A percentile compares a stretch with the other conserved stretches of the same genome.
These are phyloP conservation scores for Ceyx margarethae DNA, from an alignment of 2,113 vertebrate genomes.

Conservation along the genomic window DNA sequence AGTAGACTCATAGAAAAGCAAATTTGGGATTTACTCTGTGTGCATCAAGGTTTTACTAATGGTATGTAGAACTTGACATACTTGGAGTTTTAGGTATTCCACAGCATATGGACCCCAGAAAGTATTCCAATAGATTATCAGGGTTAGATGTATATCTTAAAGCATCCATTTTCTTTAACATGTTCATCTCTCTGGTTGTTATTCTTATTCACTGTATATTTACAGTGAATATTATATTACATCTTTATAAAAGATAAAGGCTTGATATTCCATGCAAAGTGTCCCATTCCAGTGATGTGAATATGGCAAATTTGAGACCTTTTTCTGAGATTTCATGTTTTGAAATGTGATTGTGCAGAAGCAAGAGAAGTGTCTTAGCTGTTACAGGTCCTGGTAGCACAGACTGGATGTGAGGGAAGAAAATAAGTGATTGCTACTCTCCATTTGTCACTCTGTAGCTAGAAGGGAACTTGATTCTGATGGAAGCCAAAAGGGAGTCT, in stretches of 20 bases:
- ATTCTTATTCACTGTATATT: background rate
- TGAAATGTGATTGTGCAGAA: background rate
- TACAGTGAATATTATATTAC: too few relatives aligned
- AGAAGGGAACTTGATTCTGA: background rate
- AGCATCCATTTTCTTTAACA: background rate
- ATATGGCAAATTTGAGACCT: background rate
- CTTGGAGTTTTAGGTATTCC: background rate
- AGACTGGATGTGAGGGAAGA: background rate
- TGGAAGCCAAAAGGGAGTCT: background rate
- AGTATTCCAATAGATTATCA: background rate
- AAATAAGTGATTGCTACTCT: background rate
- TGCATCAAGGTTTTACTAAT: background rate
- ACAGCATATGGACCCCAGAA: background rate
- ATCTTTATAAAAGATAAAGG: background rate
- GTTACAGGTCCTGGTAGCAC: background rate
- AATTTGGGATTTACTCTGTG: background rate
- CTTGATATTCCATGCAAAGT: background rate
- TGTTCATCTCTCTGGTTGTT: background rate
- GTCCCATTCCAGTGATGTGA: background rate
- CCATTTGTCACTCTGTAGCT: background rate
- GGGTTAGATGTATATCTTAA: background rate
- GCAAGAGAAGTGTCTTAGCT: background rate
- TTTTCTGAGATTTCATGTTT: background rate
- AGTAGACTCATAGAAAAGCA: background rate
- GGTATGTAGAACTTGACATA: background rate